Base-by-base conservation (phyloP, 2,113 vertebrate genomes). In the Mobula birostris region DNA sequence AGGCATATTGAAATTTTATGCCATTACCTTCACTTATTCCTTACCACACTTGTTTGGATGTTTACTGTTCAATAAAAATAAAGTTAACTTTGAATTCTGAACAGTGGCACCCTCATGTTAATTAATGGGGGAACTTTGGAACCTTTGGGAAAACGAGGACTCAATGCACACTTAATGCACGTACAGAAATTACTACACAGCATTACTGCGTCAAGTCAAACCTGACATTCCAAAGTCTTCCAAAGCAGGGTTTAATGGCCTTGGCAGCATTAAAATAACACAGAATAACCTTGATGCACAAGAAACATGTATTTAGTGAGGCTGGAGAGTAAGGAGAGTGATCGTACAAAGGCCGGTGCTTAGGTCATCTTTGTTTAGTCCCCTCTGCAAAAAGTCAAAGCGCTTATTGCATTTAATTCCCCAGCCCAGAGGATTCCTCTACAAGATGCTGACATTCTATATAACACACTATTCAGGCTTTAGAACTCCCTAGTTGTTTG, bases 401-500 rank as follows among this genome's bases (percentile, higher is more conserved):
- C 61, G 68, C 68, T 90, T 90, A 90, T 90, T 90, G 61, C 29
- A 66, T 90, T 90, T 90, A 90, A 90, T 63, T 32, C 85, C n/a
- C 63, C 15, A 19, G 85, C 85, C 61, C 85, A 66, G 61, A 90
- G 85, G 61, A 68, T 90, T 90, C 61, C n/a, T 90, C 61, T 32
- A 66, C 14, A 90, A 90, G 61, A 90, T 32, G 61, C 61, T 68
- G 85, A 66, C 85, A 66, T 68, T 66, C 85, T 90, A 88, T 88
- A 61, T 88, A 63, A n/a, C 29, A 12, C 83, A 72, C 19, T 68
- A 12, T 48, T 92, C 66, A 27, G 91, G 48, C 68, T 76, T 29
- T 29, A 93, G 68, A 74, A 72, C 68, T 93, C 91, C 91, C 68
- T 24, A 56, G 70, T 93, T 93, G 91, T 93, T 93, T 72, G 91